Evolutionary conservation across 2,113 vertebrate genomes (phyloP).

Genomic region (Motacilla alba): DNA sequence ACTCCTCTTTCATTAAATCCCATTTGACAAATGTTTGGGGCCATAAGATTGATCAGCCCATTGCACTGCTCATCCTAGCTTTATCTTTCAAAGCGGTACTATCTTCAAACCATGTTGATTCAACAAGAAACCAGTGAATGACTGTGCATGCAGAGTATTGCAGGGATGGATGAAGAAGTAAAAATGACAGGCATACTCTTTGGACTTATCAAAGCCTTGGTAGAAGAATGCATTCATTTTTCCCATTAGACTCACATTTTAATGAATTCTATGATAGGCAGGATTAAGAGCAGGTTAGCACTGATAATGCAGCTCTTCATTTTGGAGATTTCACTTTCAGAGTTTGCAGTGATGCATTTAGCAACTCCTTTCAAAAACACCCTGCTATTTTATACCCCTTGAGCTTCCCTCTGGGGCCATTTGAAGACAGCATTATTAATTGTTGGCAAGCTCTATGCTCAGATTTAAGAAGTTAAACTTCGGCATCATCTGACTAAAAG

Average conservation of each 20-base stretch:
- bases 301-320: background rate
- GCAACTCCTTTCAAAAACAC: background rate
- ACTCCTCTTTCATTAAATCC: constrained; percentile 66
- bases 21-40: constrained; percentile 53
- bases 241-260: background rate
- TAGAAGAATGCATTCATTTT: background rate
- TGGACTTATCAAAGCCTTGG: background rate
- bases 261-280: background rate
- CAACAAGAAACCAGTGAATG: background rate
- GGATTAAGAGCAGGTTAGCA: background rate
- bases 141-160: background rate
- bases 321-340: background rate
- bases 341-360: background rate
- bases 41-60: background rate
- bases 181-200: background rate
- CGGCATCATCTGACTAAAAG: constrained; percentile 5
- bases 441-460: background rate
- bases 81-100: background rate
- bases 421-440: constrained; percentile 15
- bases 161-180: background rate
- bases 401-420: background rate
- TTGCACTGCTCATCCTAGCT: constrained; percentile 9
- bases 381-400: background rate
- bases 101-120: background rate
- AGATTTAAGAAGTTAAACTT: constrained; percentile 34